Conservation (phyloP, 2,797 vertebrate species). For the Dallia pectoralis region DNA sequence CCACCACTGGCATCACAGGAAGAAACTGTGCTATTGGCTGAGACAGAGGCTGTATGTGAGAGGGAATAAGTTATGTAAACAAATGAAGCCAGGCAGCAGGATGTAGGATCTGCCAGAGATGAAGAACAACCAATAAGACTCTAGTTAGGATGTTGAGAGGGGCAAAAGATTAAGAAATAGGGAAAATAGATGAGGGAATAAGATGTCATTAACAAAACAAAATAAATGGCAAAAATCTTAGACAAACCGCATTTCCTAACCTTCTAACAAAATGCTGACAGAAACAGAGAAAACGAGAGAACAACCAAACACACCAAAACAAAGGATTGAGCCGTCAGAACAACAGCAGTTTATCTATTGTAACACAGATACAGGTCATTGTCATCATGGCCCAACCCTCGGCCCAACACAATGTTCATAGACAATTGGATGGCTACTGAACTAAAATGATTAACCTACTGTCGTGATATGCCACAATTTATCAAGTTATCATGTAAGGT, state of each 20-base stretch:
- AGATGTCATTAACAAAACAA: too few species aligned
- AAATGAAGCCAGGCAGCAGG: conserved; percentile 31
- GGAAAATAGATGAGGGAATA: too few species aligned
- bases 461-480: not conserved
- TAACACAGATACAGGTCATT: not conserved
- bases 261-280: conserved; percentile 47
- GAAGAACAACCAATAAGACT: conserved; percentile 38
- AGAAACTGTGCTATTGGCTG: conserved; percentile 38
- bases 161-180: too few species aligned
- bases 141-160: not conserved
- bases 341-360: conserved; percentile 41
- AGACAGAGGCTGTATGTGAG: conserved; percentile 31
- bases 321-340: conserved; percentile 37
- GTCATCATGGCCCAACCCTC: not conserved
- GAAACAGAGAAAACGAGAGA: conserved; percentile 12
- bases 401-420: not conserved
- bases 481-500: not conserved
- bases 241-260: conserved; percentile 1
- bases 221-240: not conserved
- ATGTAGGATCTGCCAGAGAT: conserved; percentile 10
- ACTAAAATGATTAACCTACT: not conserved
- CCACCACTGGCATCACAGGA: conserved; percentile 35
- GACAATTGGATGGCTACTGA: not conserved
- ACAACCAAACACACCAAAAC: conserved; percentile 25
- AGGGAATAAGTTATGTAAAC: conserved; percentile 64